Conservation (phyloP, 92 coral and sea anemone species). For the Anthopleura xanthogrammica region DNA sequence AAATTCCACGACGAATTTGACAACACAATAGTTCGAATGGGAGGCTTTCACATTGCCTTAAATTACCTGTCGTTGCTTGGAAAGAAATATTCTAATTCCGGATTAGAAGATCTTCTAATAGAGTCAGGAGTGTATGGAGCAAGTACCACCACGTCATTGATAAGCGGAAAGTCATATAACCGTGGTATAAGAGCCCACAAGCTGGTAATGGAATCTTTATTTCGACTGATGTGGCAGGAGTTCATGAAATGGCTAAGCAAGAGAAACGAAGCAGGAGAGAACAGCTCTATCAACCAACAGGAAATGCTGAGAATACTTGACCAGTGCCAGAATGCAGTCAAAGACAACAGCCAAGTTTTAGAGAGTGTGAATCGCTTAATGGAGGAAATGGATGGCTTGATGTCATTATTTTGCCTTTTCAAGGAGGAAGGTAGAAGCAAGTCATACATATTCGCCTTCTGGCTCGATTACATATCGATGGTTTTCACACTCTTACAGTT, state of each 20-base stretch:
- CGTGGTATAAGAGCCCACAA: constrained; percentile 43
- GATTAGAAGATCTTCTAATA: constrained; percentile 34
- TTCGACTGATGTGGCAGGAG: constrained; percentile 29
- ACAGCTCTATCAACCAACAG: no score
- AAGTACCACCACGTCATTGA: constrained; percentile 3
- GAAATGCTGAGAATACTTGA: neutral
- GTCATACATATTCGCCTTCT: constrained; percentile 60
- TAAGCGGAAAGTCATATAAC: constrained; percentile 26
- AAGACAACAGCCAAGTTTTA: no score
- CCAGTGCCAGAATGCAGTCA: neutral
- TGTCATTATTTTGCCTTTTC: neutral
- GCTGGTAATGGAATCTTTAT: constrained; percentile 22
- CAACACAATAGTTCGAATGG: neutral
- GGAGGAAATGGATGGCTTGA: no score
- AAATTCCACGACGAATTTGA: neutral
- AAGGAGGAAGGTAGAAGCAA: constrained; percentile 4
- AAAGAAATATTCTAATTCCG: constrained; percentile 35
- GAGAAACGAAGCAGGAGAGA: neutral
- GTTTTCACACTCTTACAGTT: constrained; percentile 54
- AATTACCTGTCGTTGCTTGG: constrained; percentile 40
- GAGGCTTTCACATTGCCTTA: neutral
- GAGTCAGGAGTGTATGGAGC: constrained; percentile 22
- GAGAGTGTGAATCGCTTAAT: no score
- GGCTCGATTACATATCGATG: constrained; percentile 56
- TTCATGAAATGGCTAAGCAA: constrained; percentile 32